Evolutionary conservation across 1,140 invertebrate genomes (phyloP).

Genomic region (Fopius arisanus): DNA sequence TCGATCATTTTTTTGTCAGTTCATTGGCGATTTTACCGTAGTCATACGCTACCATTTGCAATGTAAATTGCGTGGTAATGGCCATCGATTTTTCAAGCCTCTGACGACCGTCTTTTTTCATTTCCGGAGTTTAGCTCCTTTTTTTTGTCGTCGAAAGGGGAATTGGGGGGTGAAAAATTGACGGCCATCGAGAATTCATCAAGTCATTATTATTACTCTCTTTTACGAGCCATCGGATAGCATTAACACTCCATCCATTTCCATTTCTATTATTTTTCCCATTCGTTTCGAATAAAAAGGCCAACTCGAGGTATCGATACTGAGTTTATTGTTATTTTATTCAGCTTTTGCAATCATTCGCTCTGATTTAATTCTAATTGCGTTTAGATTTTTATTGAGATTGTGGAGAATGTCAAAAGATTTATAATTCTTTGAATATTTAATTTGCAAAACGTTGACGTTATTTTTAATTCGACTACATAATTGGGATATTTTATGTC

Average conservation of each 20-base stretch:
- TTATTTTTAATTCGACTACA: too few species aligned
- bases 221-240: not conserved
- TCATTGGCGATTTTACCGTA: not conserved
- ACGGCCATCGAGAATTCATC: slow-evolving; percentile 1
- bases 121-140: not conserved
- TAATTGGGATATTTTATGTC: too few species aligned
- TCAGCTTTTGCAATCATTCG: too few species aligned
- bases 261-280: not conserved
- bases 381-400: too few species aligned
- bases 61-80: slow-evolving; percentile 1
- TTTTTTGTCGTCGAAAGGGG: not conserved
- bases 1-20: not conserved
- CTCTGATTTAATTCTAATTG: too few species aligned
- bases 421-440: too few species aligned
- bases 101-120: not conserved
- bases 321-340: not conserved
- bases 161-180: not conserved
- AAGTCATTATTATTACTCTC: slow-evolving; percentile 11
- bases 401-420: too few species aligned
- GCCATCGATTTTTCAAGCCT: slow-evolving; percentile 1
- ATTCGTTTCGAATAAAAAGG: not conserved
- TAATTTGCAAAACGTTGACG: too few species aligned
- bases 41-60: not conserved
- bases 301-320: not conserved
- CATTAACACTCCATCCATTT: not conserved